Percentiles rank a stretch among this genome's conserved stretches.
Evolutionary conservation across 2,888 invertebrate genomes (phyloP).

Genomic region (Campopleginae sp.): DNA sequence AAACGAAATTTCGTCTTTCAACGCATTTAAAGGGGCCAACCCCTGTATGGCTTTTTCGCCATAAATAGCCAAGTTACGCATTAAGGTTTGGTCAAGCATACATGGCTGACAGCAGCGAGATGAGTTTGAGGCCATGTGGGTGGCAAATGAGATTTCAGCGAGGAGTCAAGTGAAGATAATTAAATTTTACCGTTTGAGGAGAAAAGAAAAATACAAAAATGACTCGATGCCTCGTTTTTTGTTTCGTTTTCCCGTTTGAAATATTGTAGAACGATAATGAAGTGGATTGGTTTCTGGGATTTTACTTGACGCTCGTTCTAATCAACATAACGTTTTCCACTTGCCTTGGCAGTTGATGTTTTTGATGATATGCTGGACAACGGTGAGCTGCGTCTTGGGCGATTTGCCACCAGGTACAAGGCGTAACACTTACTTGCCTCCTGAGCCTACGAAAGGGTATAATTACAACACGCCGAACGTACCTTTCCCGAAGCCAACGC

Average conservation of each 20-base stretch:
- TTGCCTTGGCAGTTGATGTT: slow-evolving; percentile 85
- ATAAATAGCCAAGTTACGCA: slow-evolving; percentile 8
- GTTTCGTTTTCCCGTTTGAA: background rate
- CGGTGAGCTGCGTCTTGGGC: slow-evolving; percentile 81
- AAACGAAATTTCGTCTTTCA: background rate
- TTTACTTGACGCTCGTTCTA: background rate
- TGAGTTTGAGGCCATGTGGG: slow-evolving; percentile 1
- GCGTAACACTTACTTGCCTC: slow-evolving; percentile 90
- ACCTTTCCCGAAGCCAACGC: slow-evolving; percentile 84
- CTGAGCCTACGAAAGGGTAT: slow-evolving; percentile 88
- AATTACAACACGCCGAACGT: slow-evolving; percentile 89
- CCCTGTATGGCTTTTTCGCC: background rate
- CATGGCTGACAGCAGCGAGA: background rate
- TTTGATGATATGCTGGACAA: slow-evolving; percentile 84
- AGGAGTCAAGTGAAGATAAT: background rate
- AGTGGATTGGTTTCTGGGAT: background rate
- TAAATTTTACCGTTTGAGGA: background rate
- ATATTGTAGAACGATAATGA: background rate
- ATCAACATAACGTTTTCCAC: background rate
- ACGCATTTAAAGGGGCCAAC: background rate
- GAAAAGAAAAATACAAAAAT: background rate
- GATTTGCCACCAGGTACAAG: slow-evolving; percentile 87
- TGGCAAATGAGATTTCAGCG: background rate
- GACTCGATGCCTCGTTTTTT: background rate
- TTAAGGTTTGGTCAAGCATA: background rate